phyloP scores from a whole-genome alignment of 2,888 invertebrate genomes.

The Branchipolynoe longqiensis region DNA sequence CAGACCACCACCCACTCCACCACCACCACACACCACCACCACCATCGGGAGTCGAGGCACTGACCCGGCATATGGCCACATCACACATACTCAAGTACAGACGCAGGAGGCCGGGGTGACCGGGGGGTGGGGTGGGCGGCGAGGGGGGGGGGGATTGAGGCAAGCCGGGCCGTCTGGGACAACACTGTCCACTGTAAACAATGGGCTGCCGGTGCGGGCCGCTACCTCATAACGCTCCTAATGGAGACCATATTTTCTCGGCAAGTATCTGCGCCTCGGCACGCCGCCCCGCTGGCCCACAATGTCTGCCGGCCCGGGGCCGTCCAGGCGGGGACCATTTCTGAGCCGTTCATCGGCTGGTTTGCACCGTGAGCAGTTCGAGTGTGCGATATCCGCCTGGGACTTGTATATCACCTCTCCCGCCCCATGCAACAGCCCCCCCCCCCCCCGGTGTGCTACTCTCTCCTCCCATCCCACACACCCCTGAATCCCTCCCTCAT shows the following conservation, averaged over 20 bases:
- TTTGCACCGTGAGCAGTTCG: slow-evolving; percentile 8
- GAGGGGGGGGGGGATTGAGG: too few species aligned
- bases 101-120: too few species aligned
- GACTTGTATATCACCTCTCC: background rate
- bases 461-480: background rate
- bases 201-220: background rate
- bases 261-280: slow-evolving; percentile 8
- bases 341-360: slow-evolving; percentile 1
- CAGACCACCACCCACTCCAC: too few species aligned
- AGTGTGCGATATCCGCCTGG: slow-evolving; percentile 35
- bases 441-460: background rate
- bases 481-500: background rate
- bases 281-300: background rate
- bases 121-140: too few species aligned
- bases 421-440: background rate
- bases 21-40: too few species aligned
- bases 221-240: slow-evolving; percentile 35
- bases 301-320: slow-evolving; percentile 13
- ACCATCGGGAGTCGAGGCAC: too few species aligned
- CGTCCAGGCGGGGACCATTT: slow-evolving; percentile 24
- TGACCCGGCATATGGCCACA: too few species aligned
- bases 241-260: slow-evolving; percentile 22
- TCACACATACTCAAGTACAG: too few species aligned
- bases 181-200: slow-evolving; percentile 33
- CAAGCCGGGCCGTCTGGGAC: too few species aligned